Base-by-base conservation (phyloP, 2,888 invertebrate species). In the Orchesellides sinensis region DNA sequence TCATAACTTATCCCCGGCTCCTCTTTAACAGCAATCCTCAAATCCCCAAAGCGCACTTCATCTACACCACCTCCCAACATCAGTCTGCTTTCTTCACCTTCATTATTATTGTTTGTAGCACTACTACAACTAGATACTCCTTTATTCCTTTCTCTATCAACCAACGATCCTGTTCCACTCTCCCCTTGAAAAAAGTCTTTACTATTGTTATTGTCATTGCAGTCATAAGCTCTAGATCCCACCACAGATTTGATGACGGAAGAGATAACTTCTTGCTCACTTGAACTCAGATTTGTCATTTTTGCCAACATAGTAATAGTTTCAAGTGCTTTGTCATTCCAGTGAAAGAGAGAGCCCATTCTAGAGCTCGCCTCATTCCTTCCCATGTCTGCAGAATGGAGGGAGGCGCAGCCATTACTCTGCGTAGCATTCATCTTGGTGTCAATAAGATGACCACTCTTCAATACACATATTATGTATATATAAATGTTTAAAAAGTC, bases 251-350 rank as follows among this genome's bases (percentile, higher is more conserved):
- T 61, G 54, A 79, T 70, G 61, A 72, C 79, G 23, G 70, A 70
- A 21, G 79, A 49, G 47, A 79, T 79, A 27, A 65, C 70, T 70
- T 79, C 70, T 54, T 70, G 79, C 70, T 79, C 79, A 0, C 49
- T 23, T n/a, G 70, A 69, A 23, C 69, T 69, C 25, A 79, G 65
- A 70, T 79, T 79, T 79, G 70, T 79, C 79, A 79, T 79, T 65
- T 70, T 79, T 29, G 79, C 79, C 40, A 79, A 40, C 70, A 79
- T 70, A 1, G 69, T 79, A 25, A 79, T 79, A 25, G 79, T 79
- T 65, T 79, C 79, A 29, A 79, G 79, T 17, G 79, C 79, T 52
- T 79, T 79, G 54, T 70, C 70, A 79, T 79, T 79, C 79, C 79
- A 79, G 4, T 79, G 79, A 65, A 79, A 79, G 14, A 79, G 40